Base-by-base conservation (phyloP, 2,113 vertebrate genomes). In the Vanacampus margaritifer region DNA sequence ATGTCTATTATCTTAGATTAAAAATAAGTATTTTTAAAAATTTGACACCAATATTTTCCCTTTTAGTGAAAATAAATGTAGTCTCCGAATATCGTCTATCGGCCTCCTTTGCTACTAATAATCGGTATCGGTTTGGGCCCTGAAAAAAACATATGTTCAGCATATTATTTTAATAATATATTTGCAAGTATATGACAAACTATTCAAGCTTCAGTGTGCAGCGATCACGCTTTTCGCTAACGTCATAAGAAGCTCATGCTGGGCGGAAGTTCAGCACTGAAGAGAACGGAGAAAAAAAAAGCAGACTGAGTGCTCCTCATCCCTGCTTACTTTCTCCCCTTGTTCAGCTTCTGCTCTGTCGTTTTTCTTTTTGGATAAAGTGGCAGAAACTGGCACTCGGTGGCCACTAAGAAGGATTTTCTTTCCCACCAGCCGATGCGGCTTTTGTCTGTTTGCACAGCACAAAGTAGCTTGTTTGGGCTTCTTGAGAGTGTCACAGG, bases 391-490 rank as follows among this genome's bases (percentile, higher is more conserved):
- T 84, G 74, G 74, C 79, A 54, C 79, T 79, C 35, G 65, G 65
- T 79, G 81, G 87, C 84, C 85, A 86, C 75, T 87, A 84, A 88
- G 85, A 73, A 71, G 88, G 89, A 87, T 88, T 89, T 85, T 80
- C 83, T 78, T 65, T 26, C 67, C 86, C 80, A 84, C 83, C 67
- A 72, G 80, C 66, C 76, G 54, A 46, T 63, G 61, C 72, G 62
- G 79, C 79, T 23, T 87, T 87, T 81, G 69, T 46, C 69, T 37
- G 28, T 73, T 79, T 80, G 68, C 41, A 48, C 45, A 63, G 56
- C 72, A 67, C 53, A 81, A 76, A 78, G 71, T 79, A 68, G 63
- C 67, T 75, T 7, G 64, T 75, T 73, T 48, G 32, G 21, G 50
- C 17, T 70, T 80, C 51, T 67, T 0, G 1, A 65, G 56, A 56